Base-by-base conservation (phyloP, 92 coral and sea anemone genomes). In the Zoanthus solanderi region DNA sequence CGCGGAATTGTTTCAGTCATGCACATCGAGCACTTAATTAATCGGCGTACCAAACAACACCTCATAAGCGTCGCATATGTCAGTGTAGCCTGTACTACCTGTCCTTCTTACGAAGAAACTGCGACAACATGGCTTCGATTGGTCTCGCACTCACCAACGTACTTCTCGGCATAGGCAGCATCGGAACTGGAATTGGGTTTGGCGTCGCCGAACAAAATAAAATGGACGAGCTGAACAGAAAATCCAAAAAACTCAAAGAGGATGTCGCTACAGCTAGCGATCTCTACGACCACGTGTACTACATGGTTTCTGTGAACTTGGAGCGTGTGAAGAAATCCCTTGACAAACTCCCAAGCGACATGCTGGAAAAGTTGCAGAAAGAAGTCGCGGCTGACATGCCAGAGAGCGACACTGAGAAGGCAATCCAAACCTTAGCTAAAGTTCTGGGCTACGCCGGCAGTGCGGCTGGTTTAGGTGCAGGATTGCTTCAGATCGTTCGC, bases 341-440 rank as follows among this genome's bases (percentile, higher is more conserved):
- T 73, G 91, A 91, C 87, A 88, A 78, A 72, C 77, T 91, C 28
- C 94, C 94, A 53, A 78, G 80, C 87, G 92, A 91, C 69, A n/a
- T 91, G 77, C 71, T 88, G 10, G 90, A 88, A 12, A 84, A 84
- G 60, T 54, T 92, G 28, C 3, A 79, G 79, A 68, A 85, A 3
- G 52, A 88, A 42, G 78, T 92, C 63, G 17, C 88, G 30, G 28
- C 37, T 11, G 92, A 77, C 23, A 50, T 84, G 13, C 12, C 71
- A 9, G 91, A 76, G 0, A 84, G 76, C 86, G 78, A 77, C 48
- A 76, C 71, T 14, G 89, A 75, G 83, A 48, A 76, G 48, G 93
- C 91, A 46, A 47, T 91, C 6, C 7, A 88, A 83, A 83, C 85
- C 44, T 15, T 83, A 28, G 89, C 83, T 53, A 2, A 69, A 68